Evolutionary conservation across 2,888 invertebrate genomes (phyloP).

Genomic region (Epinotia bilunana): DNA sequence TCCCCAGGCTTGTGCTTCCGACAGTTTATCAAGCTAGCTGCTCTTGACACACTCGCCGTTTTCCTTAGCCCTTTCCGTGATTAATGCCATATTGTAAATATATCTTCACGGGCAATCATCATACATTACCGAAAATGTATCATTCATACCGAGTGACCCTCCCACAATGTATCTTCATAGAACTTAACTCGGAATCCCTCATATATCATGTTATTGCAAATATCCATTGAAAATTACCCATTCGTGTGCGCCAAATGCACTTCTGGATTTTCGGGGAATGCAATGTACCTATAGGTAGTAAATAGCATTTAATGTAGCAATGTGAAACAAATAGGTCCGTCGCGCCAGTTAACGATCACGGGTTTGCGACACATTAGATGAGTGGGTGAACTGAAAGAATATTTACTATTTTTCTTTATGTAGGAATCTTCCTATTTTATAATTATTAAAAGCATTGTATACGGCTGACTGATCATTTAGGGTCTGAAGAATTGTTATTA

Average conservation of each 20-base stretch:
- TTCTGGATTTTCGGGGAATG: slow-evolving; percentile 12
- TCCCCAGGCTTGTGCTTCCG: slow-evolving; percentile 58
- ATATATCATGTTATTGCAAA: slow-evolving; percentile 19
- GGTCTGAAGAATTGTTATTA: too few relatives aligned
- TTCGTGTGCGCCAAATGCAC: slow-evolving; percentile 27
- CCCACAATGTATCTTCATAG: slow-evolving; percentile 14
- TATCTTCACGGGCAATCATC: slow-evolving; percentile 32
- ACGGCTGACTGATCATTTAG: too few relatives aligned
- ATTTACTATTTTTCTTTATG: too few relatives aligned
- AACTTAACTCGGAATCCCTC: slow-evolving; percentile 17
- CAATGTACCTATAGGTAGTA: not conserved
- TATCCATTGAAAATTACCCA: slow-evolving; percentile 18
- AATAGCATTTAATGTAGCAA: not conserved
- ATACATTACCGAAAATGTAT: slow-evolving; percentile 22
- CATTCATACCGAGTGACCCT: not conserved
- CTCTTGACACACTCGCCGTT: slow-evolving; percentile 61
- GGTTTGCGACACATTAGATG: too few relatives aligned
- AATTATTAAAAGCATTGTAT: too few relatives aligned
- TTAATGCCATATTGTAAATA: slow-evolving; percentile 63
- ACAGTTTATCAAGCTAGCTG: slow-evolving; percentile 58
- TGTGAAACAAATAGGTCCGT: not conserved
- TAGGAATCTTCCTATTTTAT: too few relatives aligned
- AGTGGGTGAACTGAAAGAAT: too few relatives aligned
- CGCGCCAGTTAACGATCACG: too few relatives aligned
- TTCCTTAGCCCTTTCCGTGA: slow-evolving; percentile 56